Evolutionary conservation across 2,113 vertebrate species (phyloP).

Genomic region (Oxygymnocypris stewartii): DNA sequence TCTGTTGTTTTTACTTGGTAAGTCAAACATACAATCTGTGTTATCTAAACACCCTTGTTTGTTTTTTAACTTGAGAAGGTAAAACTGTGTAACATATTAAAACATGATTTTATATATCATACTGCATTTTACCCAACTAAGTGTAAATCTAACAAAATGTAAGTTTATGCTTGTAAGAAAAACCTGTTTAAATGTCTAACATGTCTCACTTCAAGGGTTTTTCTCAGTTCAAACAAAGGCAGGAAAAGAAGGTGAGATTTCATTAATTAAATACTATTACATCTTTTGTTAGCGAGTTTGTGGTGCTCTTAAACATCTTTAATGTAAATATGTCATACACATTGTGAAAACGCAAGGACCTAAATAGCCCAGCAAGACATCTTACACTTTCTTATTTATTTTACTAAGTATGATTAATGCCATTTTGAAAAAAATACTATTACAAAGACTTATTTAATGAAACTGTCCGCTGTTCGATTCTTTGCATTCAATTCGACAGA

Average conservation of each 20-base stretch:
- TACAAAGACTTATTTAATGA: not conserved
- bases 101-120: not conserved
- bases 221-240: not conserved
- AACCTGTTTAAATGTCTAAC: not conserved
- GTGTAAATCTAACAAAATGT: not conserved
- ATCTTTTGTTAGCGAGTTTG: not conserved
- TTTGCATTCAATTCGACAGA: too few relatives aligned
- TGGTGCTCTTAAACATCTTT: not conserved
- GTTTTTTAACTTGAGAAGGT: too few relatives aligned
- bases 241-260: constrained; percentile 6
- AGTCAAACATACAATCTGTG: not conserved
- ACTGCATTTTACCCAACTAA: not conserved
- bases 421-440: not conserved
- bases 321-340: not conserved
- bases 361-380: not conserved
- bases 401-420: not conserved
- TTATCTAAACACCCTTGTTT: too few relatives aligned
- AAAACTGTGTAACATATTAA: not conserved
- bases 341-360: not conserved
- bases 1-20: not conserved
- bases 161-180: too few relatives aligned
- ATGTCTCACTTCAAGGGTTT: not conserved
- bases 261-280: not conserved
- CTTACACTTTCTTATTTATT: not conserved
- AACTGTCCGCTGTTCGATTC: too few relatives aligned